Conservation (phyloP, 2,888 invertebrate genomes). For the Tinea trinotella region DNA sequence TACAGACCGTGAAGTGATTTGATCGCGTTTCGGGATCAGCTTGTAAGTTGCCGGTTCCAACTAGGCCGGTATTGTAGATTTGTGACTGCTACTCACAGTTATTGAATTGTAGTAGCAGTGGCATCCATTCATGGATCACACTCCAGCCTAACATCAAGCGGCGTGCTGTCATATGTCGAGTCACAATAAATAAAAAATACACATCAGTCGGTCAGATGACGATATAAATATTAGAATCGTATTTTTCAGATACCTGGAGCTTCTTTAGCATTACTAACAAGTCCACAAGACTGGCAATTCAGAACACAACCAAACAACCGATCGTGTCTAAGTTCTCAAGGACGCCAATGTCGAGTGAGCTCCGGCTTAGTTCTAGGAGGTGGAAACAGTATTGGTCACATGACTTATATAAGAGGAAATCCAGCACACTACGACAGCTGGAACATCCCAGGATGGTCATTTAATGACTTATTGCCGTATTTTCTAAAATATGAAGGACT, state of each 20-base stretch:
- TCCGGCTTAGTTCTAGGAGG: slow-evolving; percentile 14
- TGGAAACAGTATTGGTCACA: slow-evolving; percentile 7
- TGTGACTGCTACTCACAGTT: too few species aligned
- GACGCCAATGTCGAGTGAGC: slow-evolving; percentile 6
- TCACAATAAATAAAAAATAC: too few species aligned
- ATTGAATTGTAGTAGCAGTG: too few species aligned
- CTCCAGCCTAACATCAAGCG: too few species aligned
- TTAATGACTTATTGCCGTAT: slow-evolving; percentile 8
- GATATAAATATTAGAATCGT: not conserved
- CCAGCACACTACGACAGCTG: slow-evolving; percentile 18
- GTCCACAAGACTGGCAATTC: slow-evolving; percentile 13
- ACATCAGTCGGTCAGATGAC: too few species aligned
- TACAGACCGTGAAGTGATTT: too few species aligned
- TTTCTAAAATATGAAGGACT: slow-evolving; percentile 12
- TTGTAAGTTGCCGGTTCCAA: too few species aligned
- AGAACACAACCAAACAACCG: not conserved
- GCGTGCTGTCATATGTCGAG: too few species aligned
- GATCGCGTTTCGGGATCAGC: too few species aligned
- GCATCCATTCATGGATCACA: too few species aligned
- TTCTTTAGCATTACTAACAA: slow-evolving; percentile 1
- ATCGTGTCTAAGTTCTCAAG: slow-evolving; percentile 12
- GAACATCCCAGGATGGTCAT: slow-evolving; percentile 16
- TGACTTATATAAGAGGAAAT: slow-evolving; percentile 17
- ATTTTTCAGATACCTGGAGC: slow-evolving; percentile 19
- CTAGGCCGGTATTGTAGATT: too few species aligned